Evolutionary conservation across 2,113 vertebrate species (phyloP).

Genomic region (Chlamydotis undulata): DNA sequence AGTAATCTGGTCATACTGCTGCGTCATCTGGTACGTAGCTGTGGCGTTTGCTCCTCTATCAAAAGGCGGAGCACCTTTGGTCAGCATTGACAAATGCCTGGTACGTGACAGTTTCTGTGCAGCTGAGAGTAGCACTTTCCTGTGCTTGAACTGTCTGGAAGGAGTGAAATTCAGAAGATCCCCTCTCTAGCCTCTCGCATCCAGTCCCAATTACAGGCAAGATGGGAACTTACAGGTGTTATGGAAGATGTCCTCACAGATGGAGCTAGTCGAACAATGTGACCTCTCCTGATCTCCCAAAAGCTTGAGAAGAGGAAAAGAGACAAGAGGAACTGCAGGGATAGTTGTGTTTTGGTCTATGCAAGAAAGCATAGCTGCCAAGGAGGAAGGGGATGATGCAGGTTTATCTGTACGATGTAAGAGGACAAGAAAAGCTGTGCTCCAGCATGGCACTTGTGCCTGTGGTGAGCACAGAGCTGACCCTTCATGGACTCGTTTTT

Average conservation of each 20-base stretch:
- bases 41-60: background rate
- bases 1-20: background rate
- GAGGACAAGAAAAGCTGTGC: background rate
- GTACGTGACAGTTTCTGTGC: background rate
- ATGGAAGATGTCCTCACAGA: background rate
- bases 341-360: background rate
- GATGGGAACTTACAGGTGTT: background rate
- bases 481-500: background rate
- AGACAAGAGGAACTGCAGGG: background rate
- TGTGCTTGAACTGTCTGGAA: background rate
- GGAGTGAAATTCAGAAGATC: background rate
- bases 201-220: background rate
- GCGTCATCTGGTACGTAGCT: fast-evolving
- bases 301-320: background rate
- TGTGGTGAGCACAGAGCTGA: background rate
- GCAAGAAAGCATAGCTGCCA: background rate
- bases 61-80: background rate
- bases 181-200: background rate
- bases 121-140: background rate
- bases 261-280: background rate
- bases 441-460: background rate
- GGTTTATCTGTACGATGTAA: background rate
- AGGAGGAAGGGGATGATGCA: background rate
- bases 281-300: background rate
- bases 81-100: background rate